Conservation (phyloP, 1,140 invertebrate species). For the Drosophila hydei region DNA sequence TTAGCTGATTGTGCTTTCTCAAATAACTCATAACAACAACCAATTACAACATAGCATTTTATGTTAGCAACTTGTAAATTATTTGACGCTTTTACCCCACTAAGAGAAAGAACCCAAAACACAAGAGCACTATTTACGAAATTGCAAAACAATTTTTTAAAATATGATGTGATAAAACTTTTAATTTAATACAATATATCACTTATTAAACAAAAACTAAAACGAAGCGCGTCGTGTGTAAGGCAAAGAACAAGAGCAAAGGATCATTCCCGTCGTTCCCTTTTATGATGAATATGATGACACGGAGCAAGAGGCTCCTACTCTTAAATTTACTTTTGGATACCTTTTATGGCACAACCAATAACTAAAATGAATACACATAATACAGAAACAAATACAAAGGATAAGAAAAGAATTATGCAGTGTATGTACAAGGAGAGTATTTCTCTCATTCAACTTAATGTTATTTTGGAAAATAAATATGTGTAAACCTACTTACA, state of each 20-base stretch:
- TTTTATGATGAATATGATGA: conserved; percentile 43
- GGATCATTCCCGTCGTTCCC: conserved; percentile 73
- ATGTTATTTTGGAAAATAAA: conserved; percentile 69
- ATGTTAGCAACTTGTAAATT: conserved; percentile 68
- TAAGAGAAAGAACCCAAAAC: conserved; percentile 33
- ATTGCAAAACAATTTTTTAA: conserved; percentile 59
- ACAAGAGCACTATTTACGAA: conserved; percentile 58
- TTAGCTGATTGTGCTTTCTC: conserved; percentile 8
- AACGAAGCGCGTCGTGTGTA: conserved; percentile 60
- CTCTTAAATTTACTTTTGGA: conserved; percentile 69
- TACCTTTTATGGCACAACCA: conserved; percentile 68
- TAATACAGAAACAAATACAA: conserved; percentile 48
- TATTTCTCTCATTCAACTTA: conserved; percentile 62
- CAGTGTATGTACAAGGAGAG: conserved; percentile 63
- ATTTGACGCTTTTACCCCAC: conserved; percentile 59
- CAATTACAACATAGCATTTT: conserved; percentile 65
- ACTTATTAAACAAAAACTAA: conserved; percentile 54
- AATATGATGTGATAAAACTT: conserved; percentile 74
- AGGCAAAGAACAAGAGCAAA: conserved; percentile 44
- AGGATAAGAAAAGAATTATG: conserved; percentile 43
- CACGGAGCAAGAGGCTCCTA: conserved; percentile 48
- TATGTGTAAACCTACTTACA: conserved; percentile 52
- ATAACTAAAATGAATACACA: conserved; percentile 27
- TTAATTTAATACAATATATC: conserved; percentile 78
- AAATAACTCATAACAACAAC: conserved; percentile 17